These are phyloP conservation scores for Cyanistes caeruleus DNA, from an alignment of 2,113 vertebrate species.

Conservation along the genomic window DNA sequence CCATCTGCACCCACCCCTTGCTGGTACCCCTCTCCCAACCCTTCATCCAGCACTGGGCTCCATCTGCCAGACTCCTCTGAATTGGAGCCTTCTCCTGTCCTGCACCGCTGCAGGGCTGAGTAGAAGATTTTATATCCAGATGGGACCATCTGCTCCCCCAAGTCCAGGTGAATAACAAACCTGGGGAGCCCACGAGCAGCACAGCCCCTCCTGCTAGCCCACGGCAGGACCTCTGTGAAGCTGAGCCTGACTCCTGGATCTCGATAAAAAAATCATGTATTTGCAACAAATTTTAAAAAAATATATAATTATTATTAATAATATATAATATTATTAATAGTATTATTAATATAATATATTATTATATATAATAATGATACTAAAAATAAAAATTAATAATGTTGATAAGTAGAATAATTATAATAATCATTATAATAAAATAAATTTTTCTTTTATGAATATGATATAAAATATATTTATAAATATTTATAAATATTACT, in stretches of 20 bases:
- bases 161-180: rapidly evolving
- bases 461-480: too few species aligned
- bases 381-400: too few species aligned
- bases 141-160: background rate
- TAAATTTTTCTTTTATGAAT: too few species aligned
- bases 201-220: background rate
- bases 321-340: too few species aligned
- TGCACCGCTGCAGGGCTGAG: background rate
- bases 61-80: background rate
- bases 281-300: background rate
- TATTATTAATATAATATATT: too few species aligned
- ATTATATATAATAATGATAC: too few species aligned
- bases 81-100: background rate
- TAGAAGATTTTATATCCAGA: background rate
- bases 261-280: background rate
- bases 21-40: background rate
- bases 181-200: background rate
- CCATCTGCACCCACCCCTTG: background rate
- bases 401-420: too few species aligned
- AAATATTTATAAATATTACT: too few species aligned
- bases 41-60: background rate
- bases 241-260: background rate
- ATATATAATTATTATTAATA: too few species aligned
- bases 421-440: too few species aligned
- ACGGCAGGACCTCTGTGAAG: background rate